Conservation (phyloP, 2,113 vertebrate species). For the Tapirus terrestris region DNA sequence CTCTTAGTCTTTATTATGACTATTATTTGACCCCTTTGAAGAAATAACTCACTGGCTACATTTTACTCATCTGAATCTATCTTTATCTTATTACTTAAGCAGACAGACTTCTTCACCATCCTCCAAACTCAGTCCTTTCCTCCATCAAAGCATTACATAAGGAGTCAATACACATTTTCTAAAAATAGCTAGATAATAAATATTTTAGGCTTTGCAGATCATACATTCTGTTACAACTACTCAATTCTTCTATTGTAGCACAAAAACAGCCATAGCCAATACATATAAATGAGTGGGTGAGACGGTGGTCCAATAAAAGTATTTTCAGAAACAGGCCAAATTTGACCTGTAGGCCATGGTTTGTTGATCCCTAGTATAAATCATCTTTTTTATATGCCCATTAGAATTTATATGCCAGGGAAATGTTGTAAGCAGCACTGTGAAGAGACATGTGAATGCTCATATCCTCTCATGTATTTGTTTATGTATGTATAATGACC, state of each 20-base stretch:
- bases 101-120: background rate
- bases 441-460: background rate
- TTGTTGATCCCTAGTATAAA: conserved; percentile 2
- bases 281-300: background rate
- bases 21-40: conserved; percentile 27
- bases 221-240: background rate
- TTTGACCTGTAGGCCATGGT: background rate
- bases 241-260: background rate
- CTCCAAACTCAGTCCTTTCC: background rate
- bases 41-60: background rate
- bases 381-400: background rate
- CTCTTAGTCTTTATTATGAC: background rate
- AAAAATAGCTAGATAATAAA: background rate
- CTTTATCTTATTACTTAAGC: background rate
- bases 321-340: background rate
- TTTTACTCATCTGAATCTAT: background rate
- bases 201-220: conserved; percentile 5
- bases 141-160: background rate
- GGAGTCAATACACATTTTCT: background rate
- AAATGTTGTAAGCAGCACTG: background rate
- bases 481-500: background rate
- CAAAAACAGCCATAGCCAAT: background rate
- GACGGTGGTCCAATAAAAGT: background rate
- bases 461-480: background rate
- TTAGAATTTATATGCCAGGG: background rate